A percentile compares a stretch with the other conserved stretches of the same genome.
Evolutionary conservation across 1,140 invertebrate genomes (phyloP).

Genomic region (Triops longicaudatus): DNA sequence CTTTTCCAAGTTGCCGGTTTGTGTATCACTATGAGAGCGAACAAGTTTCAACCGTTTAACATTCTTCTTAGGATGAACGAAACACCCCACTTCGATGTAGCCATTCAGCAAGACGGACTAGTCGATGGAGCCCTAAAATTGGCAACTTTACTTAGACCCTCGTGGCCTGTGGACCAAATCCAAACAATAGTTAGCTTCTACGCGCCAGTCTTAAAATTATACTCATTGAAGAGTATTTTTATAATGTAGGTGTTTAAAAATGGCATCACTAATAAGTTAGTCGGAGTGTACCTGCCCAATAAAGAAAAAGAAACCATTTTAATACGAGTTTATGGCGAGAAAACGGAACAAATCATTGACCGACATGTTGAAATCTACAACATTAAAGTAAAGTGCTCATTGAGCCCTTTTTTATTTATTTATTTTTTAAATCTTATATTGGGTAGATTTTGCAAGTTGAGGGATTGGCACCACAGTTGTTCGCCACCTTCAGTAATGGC

Average conservation of each 20-base stretch:
- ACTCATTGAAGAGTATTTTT: background rate
- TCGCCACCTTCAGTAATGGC: conserved; percentile 89
- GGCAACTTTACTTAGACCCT: background rate
- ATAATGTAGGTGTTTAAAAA: conserved; percentile 67
- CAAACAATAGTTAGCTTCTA: background rate
- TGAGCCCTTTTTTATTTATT: background rate
- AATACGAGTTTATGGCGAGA: conserved; percentile 84
- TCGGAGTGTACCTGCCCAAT: conserved; percentile 59
- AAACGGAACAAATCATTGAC: conserved; percentile 88
- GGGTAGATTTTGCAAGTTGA: conserved; percentile 59
- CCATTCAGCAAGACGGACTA: background rate
- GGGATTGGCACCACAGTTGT: conserved; percentile 73
- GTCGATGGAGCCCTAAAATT: background rate
- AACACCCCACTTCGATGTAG: background rate
- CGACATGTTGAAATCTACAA: conserved; percentile 67
- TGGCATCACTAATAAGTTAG: conserved; percentile 89
- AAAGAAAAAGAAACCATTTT: conserved; percentile 64
- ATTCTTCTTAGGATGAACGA: background rate
- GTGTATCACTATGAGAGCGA: too few relatives aligned
- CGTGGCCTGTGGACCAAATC: background rate
- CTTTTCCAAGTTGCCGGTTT: too few relatives aligned
- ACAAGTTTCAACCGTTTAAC: background rate
- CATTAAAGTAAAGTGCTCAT: conserved; percentile 46
- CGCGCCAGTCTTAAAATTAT: background rate
- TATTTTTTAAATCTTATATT: background rate